Base-by-base conservation (phyloP, 2,888 invertebrate genomes). In the Ophraella communa region DNA sequence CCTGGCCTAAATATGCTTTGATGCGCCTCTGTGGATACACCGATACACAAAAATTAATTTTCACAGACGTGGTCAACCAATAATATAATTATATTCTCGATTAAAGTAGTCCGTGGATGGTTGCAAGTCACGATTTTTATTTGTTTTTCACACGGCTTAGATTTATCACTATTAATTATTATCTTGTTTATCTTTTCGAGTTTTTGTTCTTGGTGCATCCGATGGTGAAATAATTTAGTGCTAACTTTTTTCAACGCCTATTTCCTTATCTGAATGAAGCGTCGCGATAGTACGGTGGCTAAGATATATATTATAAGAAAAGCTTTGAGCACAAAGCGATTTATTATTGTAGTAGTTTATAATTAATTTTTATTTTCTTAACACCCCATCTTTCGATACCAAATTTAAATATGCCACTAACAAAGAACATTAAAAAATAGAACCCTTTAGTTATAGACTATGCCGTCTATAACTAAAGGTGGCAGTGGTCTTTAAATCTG, bases 81-180 rank as follows among this genome's bases (percentile, higher is more conserved):
- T 72, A 71, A 69, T 68, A 72, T 69, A 69, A 72, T 72, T 72
- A 69, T 64, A 60, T 68, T 67, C 65, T 63, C 67, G 65, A 64
- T 68, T 65, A 67, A 67, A 67, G 68, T 67, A 67, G 69, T 64
- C 69, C 44, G 64, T 45, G 44, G 44, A 57, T 62, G 20, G 51
- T 70, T 71, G 73, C 74, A 73, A 71, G 76, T 76, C 76, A 76
- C 76, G 76, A 73, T 74, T 76, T 74, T 75, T 74, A 76, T 76
- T 76, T 75, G 74, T 75, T 75, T 74, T 74, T 74, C 74, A 74
- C 74, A 70, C 72, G 66, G 39, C 23, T 64, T 56, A 70, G 68
- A 76, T 76, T 76, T 75, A 75, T 74, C 74, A 65, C 73, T 68
- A 73, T 73, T 75, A 75, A 76, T 76, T 76, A 75, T n/a, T 75